Percentiles rank a stretch among this genome's conserved stretches.
These are phyloP conservation scores for Acanthisitta chloris DNA, from an alignment of 2,113 vertebrate genomes.

Conservation along the genomic window DNA sequence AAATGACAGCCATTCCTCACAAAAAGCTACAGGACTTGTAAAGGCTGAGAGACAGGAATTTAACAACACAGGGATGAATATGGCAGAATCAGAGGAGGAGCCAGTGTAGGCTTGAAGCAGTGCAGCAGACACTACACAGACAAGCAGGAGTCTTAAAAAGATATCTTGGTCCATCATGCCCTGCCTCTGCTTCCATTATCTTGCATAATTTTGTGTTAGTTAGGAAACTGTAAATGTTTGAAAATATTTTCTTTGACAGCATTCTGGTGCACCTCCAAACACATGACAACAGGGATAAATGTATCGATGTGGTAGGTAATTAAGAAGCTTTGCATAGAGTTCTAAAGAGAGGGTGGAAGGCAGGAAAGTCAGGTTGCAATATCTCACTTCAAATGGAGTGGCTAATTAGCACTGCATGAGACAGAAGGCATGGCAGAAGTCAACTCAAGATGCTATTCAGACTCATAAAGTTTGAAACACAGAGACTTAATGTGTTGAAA, in stretches of 20 bases:
- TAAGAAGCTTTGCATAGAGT: not conserved
- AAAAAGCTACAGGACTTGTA: not conserved
- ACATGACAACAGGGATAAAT: not conserved
- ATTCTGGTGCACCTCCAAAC: not conserved
- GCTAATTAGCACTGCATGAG: not conserved
- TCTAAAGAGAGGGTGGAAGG: not conserved
- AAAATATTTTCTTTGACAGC: not conserved
- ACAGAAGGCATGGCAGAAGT: not conserved
- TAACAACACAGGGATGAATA: not conserved
- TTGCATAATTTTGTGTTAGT: not conserved
- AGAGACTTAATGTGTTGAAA: not conserved
- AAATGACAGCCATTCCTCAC: accelerated
- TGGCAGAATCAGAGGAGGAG: not conserved
- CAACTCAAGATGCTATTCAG: not conserved
- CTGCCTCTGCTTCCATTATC: not conserved
- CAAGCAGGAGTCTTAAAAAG: not conserved
- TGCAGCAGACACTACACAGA: not conserved
- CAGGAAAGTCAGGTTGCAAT: not conserved
- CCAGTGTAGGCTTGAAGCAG: not conserved
- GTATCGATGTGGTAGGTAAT: not conserved
- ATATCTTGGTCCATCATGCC: accelerated
- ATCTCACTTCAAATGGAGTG: not conserved
- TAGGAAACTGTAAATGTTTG: not conserved
- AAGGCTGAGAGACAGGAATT: not conserved
- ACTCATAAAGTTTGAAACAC: not conserved